Percentiles rank a stretch among this genome's conserved stretches.
Conservation (phyloP, 2,888 invertebrate species). For the Callyntrura guangdongensis region DNA sequence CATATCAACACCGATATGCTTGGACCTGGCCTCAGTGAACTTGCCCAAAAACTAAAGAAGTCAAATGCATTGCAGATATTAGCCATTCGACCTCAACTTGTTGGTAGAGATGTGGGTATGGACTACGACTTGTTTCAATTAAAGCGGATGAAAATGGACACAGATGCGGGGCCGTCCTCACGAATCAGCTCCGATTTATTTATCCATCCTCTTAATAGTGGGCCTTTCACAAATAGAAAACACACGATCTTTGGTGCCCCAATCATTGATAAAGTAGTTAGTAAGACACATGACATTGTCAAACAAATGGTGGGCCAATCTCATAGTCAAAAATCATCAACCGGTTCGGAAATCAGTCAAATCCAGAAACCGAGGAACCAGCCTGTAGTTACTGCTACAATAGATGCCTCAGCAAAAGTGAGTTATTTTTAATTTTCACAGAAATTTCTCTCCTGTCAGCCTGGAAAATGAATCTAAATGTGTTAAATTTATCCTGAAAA, state of each 20-base stretch:
- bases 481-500: not conserved
- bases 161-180: not conserved
- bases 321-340: constrained; percentile 66
- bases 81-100: constrained; percentile 80
- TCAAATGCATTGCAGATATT: constrained; percentile 84
- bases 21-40: constrained; percentile 82
- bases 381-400: constrained; percentile 59
- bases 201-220: constrained; percentile 66
- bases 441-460: no score
- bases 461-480: not conserved
- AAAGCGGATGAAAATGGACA: constrained; percentile 72
- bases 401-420: constrained; percentile 65
- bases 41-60: constrained; percentile 83
- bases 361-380: constrained; percentile 60
- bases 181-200: constrained; percentile 67
- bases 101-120: constrained; percentile 41
- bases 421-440: not conserved
- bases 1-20: constrained; percentile 77
- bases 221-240: constrained; percentile 64
- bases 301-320: constrained; percentile 70
- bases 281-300: constrained; percentile 74
- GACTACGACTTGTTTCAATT: constrained; percentile 66
- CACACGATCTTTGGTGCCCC: constrained; percentile 69
- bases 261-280: constrained; percentile 74
- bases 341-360: constrained; percentile 46